A percentile compares a stretch with the other conserved stretches of the same genome.
These are phyloP conservation scores for Caenorhabditis sp. DNA, from an alignment of 2,888 invertebrate genomes.

Conservation along the genomic window DNA sequence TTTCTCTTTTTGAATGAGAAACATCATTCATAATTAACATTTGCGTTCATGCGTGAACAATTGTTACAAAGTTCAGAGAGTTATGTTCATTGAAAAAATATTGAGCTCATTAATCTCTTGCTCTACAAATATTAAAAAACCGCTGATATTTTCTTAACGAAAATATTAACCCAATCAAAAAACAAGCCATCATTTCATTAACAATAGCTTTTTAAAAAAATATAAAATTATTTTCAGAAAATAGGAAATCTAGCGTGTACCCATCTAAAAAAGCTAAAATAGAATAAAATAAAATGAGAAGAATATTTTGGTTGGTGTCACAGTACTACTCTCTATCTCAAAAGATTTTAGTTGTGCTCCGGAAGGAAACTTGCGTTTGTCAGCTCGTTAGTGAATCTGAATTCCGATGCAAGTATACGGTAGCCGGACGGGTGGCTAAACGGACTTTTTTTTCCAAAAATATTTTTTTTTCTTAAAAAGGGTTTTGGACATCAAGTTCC, in stretches of 20 bases:
- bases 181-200: too few relatives aligned
- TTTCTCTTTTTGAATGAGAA: too few relatives aligned
- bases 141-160: too few relatives aligned
- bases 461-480: neutral
- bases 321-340: neutral
- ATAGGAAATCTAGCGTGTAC: constrained; percentile 11
- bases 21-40: too few relatives aligned
- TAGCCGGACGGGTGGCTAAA: neutral
- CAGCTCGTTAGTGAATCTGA: constrained; percentile 43
- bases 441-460: neutral
- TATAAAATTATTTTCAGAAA: constrained; percentile 14
- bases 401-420: neutral
- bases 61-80: too few relatives aligned
- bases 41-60: too few relatives aligned
- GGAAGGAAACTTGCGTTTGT: constrained; percentile 51
- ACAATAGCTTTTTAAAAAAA: too few relatives aligned
- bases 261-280: constrained; percentile 19
- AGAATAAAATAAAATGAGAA: constrained; percentile 12
- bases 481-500: neutral
- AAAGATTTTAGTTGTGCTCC: constrained; percentile 12
- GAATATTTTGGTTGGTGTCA: neutral
- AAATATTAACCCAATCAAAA: neutral
- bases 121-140: too few relatives aligned
- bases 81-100: too few relatives aligned
- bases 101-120: too few relatives aligned